Conservation (phyloP, 2,888 invertebrate species). For the Sesia apiformis region DNA sequence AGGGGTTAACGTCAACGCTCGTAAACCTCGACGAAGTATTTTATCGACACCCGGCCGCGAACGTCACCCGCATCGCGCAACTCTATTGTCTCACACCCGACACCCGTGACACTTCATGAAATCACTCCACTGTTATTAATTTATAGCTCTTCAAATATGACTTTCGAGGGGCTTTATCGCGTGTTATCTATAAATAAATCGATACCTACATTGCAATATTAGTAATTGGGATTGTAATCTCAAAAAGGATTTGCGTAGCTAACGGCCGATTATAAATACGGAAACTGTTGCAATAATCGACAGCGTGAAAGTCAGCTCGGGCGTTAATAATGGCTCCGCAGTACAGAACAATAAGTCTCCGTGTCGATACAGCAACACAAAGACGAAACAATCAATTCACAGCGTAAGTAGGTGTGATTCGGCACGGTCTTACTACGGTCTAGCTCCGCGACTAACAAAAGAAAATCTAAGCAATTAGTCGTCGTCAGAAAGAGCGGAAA, state of each 20-base stretch:
- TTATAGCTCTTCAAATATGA: conserved; percentile 8
- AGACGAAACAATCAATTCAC: conserved; percentile 73
- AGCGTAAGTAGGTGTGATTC: conserved; percentile 71
- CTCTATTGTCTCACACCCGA: conserved; percentile 56
- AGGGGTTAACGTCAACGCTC: conserved; percentile 44
- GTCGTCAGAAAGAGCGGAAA: conserved; percentile 74
- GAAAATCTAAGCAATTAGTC: conserved; percentile 75
- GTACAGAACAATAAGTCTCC: conserved; percentile 62
- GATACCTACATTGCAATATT: no score
- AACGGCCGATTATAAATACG: conserved; percentile 37
- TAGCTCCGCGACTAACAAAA: conserved; percentile 72
- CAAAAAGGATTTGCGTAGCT: neutral
- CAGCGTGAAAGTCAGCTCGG: conserved; percentile 62
- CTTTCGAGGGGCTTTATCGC: neutral
- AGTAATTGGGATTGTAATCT: neutral
- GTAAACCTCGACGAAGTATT: conserved; percentile 66
- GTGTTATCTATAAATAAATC: no score
- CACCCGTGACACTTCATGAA: conserved; percentile 58
- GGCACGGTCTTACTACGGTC: conserved; percentile 60
- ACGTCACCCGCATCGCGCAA: conserved; percentile 30
- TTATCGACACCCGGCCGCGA: conserved; percentile 49
- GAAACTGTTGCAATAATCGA: conserved; percentile 60
- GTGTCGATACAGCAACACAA: conserved; percentile 70
- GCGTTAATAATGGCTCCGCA: conserved; percentile 60
- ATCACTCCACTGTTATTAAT: conserved; percentile 52